phyloP scores from a whole-genome alignment of 2,888 invertebrate species.

The Temnothorax rugatulus region DNA sequence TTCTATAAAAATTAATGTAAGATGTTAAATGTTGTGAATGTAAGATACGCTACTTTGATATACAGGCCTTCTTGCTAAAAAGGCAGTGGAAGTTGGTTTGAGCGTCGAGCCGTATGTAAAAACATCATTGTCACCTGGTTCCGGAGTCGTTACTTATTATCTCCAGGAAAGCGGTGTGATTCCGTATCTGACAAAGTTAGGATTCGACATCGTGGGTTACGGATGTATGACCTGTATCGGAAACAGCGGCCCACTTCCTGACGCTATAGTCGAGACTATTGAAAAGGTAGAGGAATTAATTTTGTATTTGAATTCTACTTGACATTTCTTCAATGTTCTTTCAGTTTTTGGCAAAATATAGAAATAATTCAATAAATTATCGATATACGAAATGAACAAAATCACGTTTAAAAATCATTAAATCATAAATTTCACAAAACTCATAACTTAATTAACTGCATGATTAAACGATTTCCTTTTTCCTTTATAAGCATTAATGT shows the following conservation, averaged over 20 bases:
- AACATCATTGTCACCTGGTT: conserved; percentile 98
- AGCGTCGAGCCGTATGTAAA: conserved; percentile 97
- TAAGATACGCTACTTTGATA: not conserved
- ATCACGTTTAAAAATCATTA: conserved; percentile 2
- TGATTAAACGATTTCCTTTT: conserved; percentile 3
- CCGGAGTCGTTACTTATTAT: conserved; percentile 97
- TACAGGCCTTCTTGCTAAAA: conserved; percentile 95
- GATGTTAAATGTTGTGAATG: not conserved
- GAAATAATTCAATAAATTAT: conserved; percentile 2
- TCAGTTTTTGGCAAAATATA: not conserved
- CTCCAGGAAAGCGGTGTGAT: conserved; percentile 96
- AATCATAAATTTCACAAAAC: not conserved
- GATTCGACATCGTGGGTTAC: conserved; percentile 98
- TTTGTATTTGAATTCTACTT: not conserved
- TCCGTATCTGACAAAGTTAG: conserved; percentile 94
- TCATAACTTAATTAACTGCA: not conserved
- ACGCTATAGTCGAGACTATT: conserved; percentile 86
- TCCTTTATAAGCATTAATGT: not conserved
- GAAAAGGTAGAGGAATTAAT: conserved; percentile 78
- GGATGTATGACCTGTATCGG: conserved; percentile 99
- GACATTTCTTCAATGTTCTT: not conserved
- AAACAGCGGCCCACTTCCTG: conserved; percentile 98
- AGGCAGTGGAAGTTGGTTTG: conserved; percentile 96
- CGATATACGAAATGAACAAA: not conserved
- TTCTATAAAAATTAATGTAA: not conserved